Conservation (phyloP, 2,888 invertebrate species). For the Ceriagrion tenellum region DNA sequence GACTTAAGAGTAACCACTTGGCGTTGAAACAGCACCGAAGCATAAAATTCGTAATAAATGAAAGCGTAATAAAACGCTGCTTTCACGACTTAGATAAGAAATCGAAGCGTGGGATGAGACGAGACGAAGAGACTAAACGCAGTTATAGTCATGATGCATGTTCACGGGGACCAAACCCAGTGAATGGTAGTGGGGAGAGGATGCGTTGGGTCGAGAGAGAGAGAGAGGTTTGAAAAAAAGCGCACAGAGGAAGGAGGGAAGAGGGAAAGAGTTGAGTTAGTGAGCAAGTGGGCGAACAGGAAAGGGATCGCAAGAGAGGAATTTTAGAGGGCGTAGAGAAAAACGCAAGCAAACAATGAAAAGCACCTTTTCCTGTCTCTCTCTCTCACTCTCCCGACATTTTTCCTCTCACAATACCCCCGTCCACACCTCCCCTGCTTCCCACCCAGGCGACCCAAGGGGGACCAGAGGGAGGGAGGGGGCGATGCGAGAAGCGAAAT, state of each 20-base stretch:
- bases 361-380: slow-evolving; percentile 15
- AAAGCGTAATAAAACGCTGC: not conserved
- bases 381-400: not conserved
- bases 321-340: slow-evolving; percentile 57
- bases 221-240: not conserved
- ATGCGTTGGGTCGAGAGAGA: not conserved
- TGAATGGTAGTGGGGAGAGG: not conserved
- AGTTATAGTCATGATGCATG: not conserved
- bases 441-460: not conserved
- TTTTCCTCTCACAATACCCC: not conserved
- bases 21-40: too few relatives aligned
- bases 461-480: not conserved
- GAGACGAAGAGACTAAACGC: not conserved
- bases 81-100: not conserved
- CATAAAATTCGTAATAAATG: not conserved
- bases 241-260: not conserved
- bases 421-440: not conserved
- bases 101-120: not conserved
- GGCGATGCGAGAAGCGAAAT: not conserved
- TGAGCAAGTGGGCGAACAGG: slow-evolving; percentile 41
- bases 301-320: slow-evolving; percentile 43
- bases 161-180: not conserved
- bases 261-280: not conserved
- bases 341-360: slow-evolving; percentile 45
- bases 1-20: too few relatives aligned